Evolutionary conservation across 2,797 vertebrate genomes (phyloP), one percentile per base, ranked within the genome.

Genomic region (Hoplostethus atlanticus): DNA sequence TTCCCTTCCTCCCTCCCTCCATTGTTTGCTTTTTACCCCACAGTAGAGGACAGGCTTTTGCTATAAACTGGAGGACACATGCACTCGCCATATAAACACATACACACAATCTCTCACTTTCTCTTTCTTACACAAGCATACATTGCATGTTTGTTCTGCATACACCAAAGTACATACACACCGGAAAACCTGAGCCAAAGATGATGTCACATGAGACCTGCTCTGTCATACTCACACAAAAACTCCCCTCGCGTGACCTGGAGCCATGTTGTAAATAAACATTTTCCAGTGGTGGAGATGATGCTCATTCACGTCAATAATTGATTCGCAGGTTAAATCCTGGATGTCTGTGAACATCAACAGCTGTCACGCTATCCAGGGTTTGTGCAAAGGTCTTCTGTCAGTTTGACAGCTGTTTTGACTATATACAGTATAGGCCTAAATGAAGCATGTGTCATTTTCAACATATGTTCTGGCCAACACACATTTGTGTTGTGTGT

Each of bases 291-390:
- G 30, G 60, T 74, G 60, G 75, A 68, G 53, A 73, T 58, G 57
- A 71, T 73, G 84, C 76, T 88, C 71, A 52, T 73, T 63, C 79
- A 80, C 72, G 80, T 91, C 80, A 88, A 89, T 91, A 88, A 92
- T 87, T 84, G 71, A 90, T 87, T 77, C 68, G 15, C 67, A 53
- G 64, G 66, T 90, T 89, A 48, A 87, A 25, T 73, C 61, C 53
- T 74, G 58, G 63, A 78, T 71, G 68, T 79, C 70, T 9, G 68
- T 40, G 69, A 69, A 69, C 52, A 61, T 68, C 59, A 81, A 73
- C 88, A 80, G 73, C 77, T 84, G 78, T 83, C 88, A 85, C 61
- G 52, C 86, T 21, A 77, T 80, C n/a, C 50, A 17, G 52, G 52
- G 52, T 72, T 57, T 44, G 5, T 66, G 44, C 30, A 17, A 2